phyloP scores from a whole-genome alignment of 2,797 vertebrate genomes.

The Apogon hyalosoma region DNA sequence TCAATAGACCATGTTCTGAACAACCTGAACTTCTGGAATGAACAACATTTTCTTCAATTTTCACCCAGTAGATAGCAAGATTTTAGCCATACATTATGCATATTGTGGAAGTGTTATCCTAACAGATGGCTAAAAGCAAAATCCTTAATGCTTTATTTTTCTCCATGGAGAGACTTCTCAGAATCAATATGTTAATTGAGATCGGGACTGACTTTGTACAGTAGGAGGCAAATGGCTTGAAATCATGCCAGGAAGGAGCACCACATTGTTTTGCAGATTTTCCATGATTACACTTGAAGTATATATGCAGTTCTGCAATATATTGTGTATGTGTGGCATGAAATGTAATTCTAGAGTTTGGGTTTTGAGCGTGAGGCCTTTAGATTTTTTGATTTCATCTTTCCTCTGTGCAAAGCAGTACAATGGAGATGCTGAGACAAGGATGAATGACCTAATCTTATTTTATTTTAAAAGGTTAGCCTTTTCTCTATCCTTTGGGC shows the following conservation, averaged over 20 bases:
- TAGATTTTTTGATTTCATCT: slow-evolving; percentile 53
- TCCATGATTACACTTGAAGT: slow-evolving; percentile 11
- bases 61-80: slow-evolving; percentile 6
- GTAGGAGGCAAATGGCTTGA: slow-evolving; percentile 29
- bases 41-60: slow-evolving; percentile 5
- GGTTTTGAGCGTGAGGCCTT: slow-evolving; percentile 27
- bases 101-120: slow-evolving; percentile 7
- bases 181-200: slow-evolving; percentile 53
- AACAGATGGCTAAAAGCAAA: slow-evolving; percentile 10
- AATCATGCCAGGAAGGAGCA: slow-evolving; percentile 21
- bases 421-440: slow-evolving; percentile 67
- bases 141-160: slow-evolving; percentile 37
- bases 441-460: slow-evolving; percentile 70
- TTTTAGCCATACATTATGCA: slow-evolving; percentile 6
- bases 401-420: slow-evolving; percentile 41
- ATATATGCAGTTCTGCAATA: slow-evolving; percentile 15
- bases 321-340: not conserved
- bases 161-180: slow-evolving; percentile 26
- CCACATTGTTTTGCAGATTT: not conserved
- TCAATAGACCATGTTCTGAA: slow-evolving; percentile 33
- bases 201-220: slow-evolving; percentile 51
- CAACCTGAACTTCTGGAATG: slow-evolving; percentile 7
- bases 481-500: slow-evolving; percentile 58
- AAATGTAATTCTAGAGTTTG: slow-evolving; percentile 29
- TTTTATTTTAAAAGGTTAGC: slow-evolving; percentile 74